Conservation (phyloP, 2,797 vertebrate species). For the Spondyliosoma cantharus region DNA sequence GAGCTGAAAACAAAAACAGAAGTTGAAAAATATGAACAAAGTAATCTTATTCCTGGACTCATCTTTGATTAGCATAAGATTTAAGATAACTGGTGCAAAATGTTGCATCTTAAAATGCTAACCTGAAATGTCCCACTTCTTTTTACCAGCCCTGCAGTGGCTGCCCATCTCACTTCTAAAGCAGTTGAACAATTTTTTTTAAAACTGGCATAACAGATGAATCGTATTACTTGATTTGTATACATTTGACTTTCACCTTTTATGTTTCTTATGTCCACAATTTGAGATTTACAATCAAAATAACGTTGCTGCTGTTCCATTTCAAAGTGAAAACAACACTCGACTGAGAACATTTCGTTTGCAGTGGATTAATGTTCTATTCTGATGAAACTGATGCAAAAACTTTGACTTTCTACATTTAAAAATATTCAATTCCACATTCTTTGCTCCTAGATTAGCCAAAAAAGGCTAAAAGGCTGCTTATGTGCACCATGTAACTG, state of each 20-base stretch:
- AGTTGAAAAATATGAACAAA: not conserved
- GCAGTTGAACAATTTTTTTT: not conserved
- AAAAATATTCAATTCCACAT: not conserved
- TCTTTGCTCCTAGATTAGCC: not conserved
- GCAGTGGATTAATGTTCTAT: not conserved
- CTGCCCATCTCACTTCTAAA: not conserved
- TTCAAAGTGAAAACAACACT: not conserved
- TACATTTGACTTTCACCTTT: not conserved
- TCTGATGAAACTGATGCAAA: not conserved
- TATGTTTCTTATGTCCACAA: not conserved
- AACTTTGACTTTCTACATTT: not conserved
- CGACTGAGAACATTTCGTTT: not conserved
- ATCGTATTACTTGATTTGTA: not conserved
- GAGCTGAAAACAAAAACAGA: slow-evolving; percentile 29
- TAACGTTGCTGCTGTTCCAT: not conserved
- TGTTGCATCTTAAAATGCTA: not conserved
- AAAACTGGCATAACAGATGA: not conserved
- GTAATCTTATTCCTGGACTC: not conserved
- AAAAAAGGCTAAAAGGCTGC: not conserved
- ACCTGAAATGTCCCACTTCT: not conserved
- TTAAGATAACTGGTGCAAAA: not conserved
- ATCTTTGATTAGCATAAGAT: not conserved
- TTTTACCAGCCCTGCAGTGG: not conserved
- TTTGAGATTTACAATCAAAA: not conserved
- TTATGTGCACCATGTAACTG: slow-evolving; percentile 22